Conservation (phyloP, 2,888 invertebrate species). For the Epinotia ramella region DNA sequence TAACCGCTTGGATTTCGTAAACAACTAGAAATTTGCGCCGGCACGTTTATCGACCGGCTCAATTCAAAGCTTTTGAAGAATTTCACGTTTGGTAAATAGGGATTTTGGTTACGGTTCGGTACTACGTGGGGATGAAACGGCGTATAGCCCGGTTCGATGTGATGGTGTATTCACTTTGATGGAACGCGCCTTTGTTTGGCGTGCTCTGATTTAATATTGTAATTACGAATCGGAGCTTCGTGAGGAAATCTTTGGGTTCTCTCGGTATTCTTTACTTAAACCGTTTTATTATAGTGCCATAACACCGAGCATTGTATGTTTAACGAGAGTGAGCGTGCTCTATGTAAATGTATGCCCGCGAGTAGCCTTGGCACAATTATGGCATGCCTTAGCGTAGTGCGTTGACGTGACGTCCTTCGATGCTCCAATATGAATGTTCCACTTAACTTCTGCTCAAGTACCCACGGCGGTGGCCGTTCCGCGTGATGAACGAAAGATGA, state of each 20-base stretch:
- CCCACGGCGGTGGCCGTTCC: not conserved
- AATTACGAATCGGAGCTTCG: constrained; percentile 23
- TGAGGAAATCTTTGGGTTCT: not conserved
- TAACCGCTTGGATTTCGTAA: constrained; percentile 41
- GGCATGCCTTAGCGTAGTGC: constrained; percentile 51
- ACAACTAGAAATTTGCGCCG: constrained; percentile 33
- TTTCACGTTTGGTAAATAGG: constrained; percentile 28
- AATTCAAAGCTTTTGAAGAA: constrained; percentile 24
- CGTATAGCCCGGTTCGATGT: constrained; percentile 2
- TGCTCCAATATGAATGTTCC: constrained; percentile 24
- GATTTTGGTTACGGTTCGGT: constrained; percentile 25
- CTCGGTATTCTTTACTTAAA: not conserved
- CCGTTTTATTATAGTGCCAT: constrained; percentile 1
- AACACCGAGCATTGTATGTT: constrained; percentile 1
- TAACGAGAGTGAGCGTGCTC: constrained; percentile 55
- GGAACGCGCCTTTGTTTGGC: constrained; percentile 26
- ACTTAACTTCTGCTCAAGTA: not conserved
- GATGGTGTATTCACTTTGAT: constrained; percentile 21
- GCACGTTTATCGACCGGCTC: constrained; percentile 41
- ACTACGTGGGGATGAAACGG: constrained; percentile 20
- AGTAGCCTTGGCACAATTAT: constrained; percentile 66
- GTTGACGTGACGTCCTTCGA: constrained; percentile 50
- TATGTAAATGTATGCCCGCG: constrained; percentile 61
- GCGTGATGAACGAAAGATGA: not conserved
- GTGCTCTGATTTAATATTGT: constrained; percentile 22